Percentiles rank a stretch among this genome's conserved stretches.
Evolutionary conservation across 2,797 vertebrate genomes (phyloP).

Genomic region (Pipistrellus kuhlii): DNA sequence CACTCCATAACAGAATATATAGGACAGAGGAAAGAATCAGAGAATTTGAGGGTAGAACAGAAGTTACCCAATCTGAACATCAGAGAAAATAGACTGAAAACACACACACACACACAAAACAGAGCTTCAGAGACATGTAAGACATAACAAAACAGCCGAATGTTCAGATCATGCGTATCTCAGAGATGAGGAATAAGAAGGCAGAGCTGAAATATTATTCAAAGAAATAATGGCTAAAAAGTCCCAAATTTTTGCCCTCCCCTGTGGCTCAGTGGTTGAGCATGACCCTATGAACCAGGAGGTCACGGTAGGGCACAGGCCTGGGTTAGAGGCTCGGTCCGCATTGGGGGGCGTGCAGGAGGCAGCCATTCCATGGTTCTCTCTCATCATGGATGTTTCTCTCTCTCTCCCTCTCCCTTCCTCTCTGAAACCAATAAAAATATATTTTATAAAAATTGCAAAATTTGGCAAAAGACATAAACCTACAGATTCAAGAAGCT

Average conservation of each 20-base stretch:
- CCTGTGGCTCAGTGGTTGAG: too few species aligned
- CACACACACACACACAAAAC: background rate
- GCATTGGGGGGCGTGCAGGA: background rate
- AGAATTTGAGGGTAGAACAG: slow-evolving; percentile 18
- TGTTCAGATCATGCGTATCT: background rate
- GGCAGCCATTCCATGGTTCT: background rate
- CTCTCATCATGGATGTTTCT: background rate
- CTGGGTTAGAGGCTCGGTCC: background rate
- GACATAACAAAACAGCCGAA: background rate
- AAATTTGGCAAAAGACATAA: slow-evolving; percentile 47
- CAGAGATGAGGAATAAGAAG: slow-evolving; percentile 31
- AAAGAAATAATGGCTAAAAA: slow-evolving; percentile 56
- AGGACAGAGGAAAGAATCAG: background rate
- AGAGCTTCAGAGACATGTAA: slow-evolving; percentile 35
- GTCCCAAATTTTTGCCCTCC: background rate
- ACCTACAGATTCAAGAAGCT: slow-evolving; percentile 26
- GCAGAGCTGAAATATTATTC: slow-evolving; percentile 36
- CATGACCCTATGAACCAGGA: too few species aligned
- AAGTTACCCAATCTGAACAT: slow-evolving; percentile 52
- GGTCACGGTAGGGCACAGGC: background rate
- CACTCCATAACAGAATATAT: background rate
- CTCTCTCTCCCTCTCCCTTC: background rate
- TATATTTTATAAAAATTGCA: too few species aligned
- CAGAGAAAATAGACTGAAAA: slow-evolving; percentile 23
- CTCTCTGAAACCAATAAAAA: too few species aligned